Conservation (phyloP, 2,797 vertebrate species). For the Falco columbarius region DNA sequence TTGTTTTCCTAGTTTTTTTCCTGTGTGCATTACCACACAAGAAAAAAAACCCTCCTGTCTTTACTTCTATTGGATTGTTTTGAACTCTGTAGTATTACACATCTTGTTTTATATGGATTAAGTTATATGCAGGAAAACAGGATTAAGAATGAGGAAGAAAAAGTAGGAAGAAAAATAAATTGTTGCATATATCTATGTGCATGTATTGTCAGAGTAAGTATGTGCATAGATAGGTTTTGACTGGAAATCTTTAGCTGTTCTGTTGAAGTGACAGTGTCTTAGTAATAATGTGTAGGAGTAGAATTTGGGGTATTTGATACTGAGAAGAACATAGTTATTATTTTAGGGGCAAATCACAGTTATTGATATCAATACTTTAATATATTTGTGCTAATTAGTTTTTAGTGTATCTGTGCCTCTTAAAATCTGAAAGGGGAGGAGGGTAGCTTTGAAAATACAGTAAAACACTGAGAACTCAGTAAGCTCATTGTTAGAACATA, state of each 20-base stretch:
- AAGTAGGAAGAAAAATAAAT: conserved; percentile 20
- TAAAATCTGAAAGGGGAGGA: conserved; percentile 75
- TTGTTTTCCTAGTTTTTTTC: conserved; percentile 54
- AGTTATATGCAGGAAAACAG: conserved; percentile 42
- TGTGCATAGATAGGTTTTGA: conserved; percentile 50
- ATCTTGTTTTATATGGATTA: conserved; percentile 5
- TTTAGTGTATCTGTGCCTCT: conserved; percentile 57
- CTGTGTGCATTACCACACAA: conserved; percentile 43
- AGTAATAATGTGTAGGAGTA: conserved; percentile 59
- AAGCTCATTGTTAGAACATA: conserved; percentile 76
- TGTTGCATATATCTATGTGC: conserved; percentile 24
- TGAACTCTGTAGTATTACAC: neutral
- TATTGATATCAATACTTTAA: conserved; percentile 12
- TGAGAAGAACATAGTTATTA: conserved; percentile 28
- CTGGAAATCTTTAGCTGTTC: conserved; percentile 3
- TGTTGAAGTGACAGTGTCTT: conserved; percentile 42
- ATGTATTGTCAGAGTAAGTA: conserved; percentile 35
- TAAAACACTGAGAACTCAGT: conserved; percentile 74
- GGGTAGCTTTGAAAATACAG: conserved; percentile 71
- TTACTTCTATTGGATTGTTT: conserved; percentile 30
- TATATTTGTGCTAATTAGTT: conserved; percentile 69
- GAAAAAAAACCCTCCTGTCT: conserved; percentile 2
- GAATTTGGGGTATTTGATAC: conserved; percentile 38
- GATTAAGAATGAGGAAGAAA: conserved; percentile 51
- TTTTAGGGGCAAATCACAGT: conserved; percentile 16